phyloP scores from a whole-genome alignment of 2,797 vertebrate genomes.

The Rhyacichthys aspro region DNA sequence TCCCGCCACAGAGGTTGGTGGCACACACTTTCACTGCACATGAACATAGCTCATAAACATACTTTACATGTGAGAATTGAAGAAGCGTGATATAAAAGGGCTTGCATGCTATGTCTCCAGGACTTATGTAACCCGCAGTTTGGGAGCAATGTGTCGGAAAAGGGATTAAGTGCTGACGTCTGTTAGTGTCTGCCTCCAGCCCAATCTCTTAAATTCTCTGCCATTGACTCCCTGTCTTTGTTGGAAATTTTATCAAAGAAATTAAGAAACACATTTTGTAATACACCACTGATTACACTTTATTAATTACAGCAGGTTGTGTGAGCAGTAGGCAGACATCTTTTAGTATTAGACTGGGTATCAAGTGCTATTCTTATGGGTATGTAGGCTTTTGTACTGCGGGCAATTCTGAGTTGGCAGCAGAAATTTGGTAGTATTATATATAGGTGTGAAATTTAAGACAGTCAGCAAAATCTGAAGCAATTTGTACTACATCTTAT shows the following conservation, averaged over 20 bases:
- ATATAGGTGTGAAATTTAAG: slow-evolving; percentile 49
- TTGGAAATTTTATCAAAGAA: slow-evolving; percentile 25
- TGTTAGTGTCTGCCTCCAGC: slow-evolving; percentile 61
- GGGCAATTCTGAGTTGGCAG: slow-evolving; percentile 17
- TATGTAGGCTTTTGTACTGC: slow-evolving; percentile 14
- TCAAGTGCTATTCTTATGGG: slow-evolving; percentile 14
- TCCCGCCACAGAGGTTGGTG: slow-evolving; percentile 73
- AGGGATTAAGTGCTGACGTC: slow-evolving; percentile 76
- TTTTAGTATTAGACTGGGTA: neutral
- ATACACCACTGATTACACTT: slow-evolving; percentile 35
- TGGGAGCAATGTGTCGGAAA: slow-evolving; percentile 75
- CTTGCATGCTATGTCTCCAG: slow-evolving; percentile 31
- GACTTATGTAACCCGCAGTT: slow-evolving; percentile 69
- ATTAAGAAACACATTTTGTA: slow-evolving; percentile 16
- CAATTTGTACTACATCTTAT: slow-evolving; percentile 32
- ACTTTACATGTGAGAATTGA: slow-evolving; percentile 8
- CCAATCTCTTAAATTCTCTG: slow-evolving; percentile 43
- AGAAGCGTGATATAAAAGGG: slow-evolving; percentile 42
- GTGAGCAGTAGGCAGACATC: no score
- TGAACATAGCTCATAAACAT: neutral
- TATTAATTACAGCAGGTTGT: slow-evolving; percentile 20
- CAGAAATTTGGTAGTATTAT: slow-evolving; percentile 12
- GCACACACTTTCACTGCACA: neutral
- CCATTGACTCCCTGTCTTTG: slow-evolving; percentile 29
- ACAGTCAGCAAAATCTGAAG: slow-evolving; percentile 50